These are phyloP conservation scores for Ormyrus rosae DNA, from an alignment of 2,888 invertebrate species.

Conservation along the genomic window DNA sequence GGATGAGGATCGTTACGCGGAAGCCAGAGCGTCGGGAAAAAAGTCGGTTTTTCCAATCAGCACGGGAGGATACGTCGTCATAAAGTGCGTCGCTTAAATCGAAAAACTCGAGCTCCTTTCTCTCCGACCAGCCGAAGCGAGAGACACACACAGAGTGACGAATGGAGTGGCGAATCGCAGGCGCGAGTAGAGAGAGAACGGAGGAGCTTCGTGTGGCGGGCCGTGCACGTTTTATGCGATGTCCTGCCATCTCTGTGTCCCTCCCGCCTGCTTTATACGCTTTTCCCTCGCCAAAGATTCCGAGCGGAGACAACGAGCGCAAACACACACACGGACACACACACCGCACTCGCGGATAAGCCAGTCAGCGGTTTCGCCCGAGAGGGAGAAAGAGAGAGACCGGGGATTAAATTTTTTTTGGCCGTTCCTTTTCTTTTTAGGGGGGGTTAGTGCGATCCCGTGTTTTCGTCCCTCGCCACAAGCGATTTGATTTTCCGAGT, in stretches of 20 bases:
- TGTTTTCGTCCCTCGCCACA: slow-evolving; percentile 10
- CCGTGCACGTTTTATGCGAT: slow-evolving; percentile 21
- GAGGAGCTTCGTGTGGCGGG: neutral
- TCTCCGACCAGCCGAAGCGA: neutral
- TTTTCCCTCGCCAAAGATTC: slow-evolving; percentile 25
- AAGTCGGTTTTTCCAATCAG: slow-evolving; percentile 9
- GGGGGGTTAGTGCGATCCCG: slow-evolving; percentile 36
- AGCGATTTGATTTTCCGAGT: neutral
- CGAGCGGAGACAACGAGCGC: neutral
- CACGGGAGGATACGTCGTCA: neutral
- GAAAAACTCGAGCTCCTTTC: neutral
- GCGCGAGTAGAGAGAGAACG: no score
- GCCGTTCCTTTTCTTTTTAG: neutral
- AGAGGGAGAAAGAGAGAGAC: neutral
- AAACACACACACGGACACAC: neutral
- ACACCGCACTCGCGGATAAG: neutral
- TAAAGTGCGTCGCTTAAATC: slow-evolving; percentile 16
- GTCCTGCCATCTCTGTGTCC: slow-evolving; percentile 14
- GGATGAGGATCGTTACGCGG: no score
- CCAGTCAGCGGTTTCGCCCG: slow-evolving; percentile 37
- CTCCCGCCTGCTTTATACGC: neutral
- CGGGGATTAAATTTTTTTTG: slow-evolving; percentile 9
- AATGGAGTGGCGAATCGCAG: no score
- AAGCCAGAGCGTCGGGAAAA: neutral
- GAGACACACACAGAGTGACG: no score